Conservation (phyloP, 2,888 invertebrate genomes). For the Xestoiulus laeticollis region DNA sequence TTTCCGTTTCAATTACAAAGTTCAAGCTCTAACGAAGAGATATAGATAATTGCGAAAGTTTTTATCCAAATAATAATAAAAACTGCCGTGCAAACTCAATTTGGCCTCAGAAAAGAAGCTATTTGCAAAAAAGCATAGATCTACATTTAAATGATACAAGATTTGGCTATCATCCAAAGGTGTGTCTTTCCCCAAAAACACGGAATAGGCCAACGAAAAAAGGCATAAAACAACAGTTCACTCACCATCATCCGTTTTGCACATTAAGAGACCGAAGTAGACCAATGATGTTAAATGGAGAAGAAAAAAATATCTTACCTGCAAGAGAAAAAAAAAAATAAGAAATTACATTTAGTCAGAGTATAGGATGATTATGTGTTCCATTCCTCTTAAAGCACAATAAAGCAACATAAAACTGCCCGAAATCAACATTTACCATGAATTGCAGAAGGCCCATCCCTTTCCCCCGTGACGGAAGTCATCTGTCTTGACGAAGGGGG, state of each 20-base stretch:
- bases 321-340: conserved; percentile 1
- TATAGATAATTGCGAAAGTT: conserved; percentile 3
- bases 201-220: neutral
- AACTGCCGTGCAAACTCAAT: neutral
- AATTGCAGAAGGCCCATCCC: neutral
- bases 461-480: neutral
- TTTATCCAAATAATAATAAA: neutral
- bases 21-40: neutral
- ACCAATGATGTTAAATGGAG: conserved; percentile 7
- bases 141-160: conserved; percentile 3
- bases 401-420: neutral
- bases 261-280: neutral
- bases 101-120: conserved; percentile 28
- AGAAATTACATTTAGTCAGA: conserved; percentile 20
- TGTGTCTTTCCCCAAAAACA: conserved; percentile 1
- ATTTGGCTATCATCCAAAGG: neutral
- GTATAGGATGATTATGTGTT: neutral
- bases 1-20: neutral
- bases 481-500: neutral
- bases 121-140: neutral
- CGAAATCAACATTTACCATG: neutral
- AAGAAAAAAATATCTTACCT: neutral
- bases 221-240: conserved; percentile 24
- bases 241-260: neutral
- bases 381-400: neutral